Conservation (phyloP, 2,113 vertebrate species). For the Thalassoma bifasciatum region DNA sequence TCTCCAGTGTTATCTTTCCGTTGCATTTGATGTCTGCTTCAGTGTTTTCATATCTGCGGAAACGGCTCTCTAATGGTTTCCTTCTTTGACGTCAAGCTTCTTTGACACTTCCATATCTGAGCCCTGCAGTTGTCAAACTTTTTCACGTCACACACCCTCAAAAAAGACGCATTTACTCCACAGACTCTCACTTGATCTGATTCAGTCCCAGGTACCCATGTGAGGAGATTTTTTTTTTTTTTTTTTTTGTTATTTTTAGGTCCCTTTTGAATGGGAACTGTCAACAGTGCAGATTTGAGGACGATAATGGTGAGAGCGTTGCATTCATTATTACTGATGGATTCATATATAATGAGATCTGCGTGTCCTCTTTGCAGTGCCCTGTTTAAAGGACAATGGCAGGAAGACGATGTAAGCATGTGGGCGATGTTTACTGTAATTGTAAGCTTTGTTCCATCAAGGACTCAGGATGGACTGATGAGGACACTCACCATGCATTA, state of each 20-base stretch:
- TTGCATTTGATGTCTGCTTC: constrained; percentile 3
- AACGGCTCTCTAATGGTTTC: constrained; percentile 14
- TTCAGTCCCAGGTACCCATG: constrained; percentile 18
- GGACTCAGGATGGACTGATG: constrained; percentile 34
- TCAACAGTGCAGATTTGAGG: constrained; percentile 28
- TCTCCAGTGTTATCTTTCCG: constrained; percentile 14
- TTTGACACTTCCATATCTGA: constrained; percentile 53
- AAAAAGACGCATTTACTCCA: constrained; percentile 31
- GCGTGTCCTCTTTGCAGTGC: not conserved
- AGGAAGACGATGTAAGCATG: not conserved
- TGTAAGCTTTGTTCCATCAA: constrained; percentile 17
- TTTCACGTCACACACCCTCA: constrained; percentile 31
- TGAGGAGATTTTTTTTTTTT: constrained; percentile 29
- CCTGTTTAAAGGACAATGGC: not conserved
- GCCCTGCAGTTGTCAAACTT: constrained; percentile 40
- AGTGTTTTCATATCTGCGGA: constrained; percentile 5
- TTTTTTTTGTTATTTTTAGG: constrained; percentile 30
- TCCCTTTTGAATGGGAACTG: constrained; percentile 35
- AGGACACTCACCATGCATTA: constrained; percentile 39
- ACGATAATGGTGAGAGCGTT: constrained; percentile 7
- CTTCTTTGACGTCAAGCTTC: constrained; percentile 30
- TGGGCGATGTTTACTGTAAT: constrained; percentile 37
- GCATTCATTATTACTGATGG: constrained; percentile 20
- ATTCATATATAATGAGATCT: constrained; percentile 18
- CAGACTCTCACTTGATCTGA: constrained; percentile 37